Percentiles rank a stretch among this genome's conserved stretches.
Evolutionary conservation across 2,113 vertebrate genomes (phyloP).

Genomic region (Amblyopsis rosae): DNA sequence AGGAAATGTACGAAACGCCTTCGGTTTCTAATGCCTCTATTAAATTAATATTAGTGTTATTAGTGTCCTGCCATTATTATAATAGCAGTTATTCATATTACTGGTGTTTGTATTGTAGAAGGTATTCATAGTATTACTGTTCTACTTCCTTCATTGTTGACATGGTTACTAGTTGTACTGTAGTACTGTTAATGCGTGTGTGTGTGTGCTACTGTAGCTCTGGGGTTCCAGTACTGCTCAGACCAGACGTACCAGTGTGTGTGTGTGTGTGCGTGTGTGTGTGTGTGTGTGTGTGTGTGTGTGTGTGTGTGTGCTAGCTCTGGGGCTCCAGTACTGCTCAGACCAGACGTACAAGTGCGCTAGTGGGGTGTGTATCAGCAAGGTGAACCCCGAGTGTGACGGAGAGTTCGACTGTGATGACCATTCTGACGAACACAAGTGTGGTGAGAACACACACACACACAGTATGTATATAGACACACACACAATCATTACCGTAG

Average conservation of each 20-base stretch:
- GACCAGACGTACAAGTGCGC: conserved; percentile 81
- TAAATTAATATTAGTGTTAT: not conserved
- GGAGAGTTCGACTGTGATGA: conserved; percentile 83
- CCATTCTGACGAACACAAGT: conserved; percentile 84
- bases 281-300: not conserved
- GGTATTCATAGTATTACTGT: too few relatives aligned
- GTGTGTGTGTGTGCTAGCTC: conserved; percentile 25
- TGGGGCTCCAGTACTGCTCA: conserved; percentile 72
- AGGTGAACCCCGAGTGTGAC: conserved; percentile 88
- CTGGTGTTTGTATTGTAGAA: too few relatives aligned
- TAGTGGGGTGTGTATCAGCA: conserved; percentile 79
- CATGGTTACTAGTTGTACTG: too few relatives aligned
- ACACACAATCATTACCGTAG: not conserved
- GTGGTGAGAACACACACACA: conserved; percentile 72
- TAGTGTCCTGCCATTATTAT: too few relatives aligned
- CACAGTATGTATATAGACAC: not conserved
- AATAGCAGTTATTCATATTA: too few relatives aligned
- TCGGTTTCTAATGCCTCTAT: not conserved
- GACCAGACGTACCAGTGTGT: conserved; percentile 80
- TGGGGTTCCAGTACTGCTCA: conserved; percentile 72
- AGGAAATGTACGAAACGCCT: conserved; percentile 68
- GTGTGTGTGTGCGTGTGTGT: not conserved
- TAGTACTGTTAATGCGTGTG: not conserved
- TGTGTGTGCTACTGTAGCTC: not conserved
- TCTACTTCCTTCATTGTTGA: too few relatives aligned